Base-by-base conservation (phyloP, 2,888 invertebrate genomes). In the Eupithecia exiguata region DNA sequence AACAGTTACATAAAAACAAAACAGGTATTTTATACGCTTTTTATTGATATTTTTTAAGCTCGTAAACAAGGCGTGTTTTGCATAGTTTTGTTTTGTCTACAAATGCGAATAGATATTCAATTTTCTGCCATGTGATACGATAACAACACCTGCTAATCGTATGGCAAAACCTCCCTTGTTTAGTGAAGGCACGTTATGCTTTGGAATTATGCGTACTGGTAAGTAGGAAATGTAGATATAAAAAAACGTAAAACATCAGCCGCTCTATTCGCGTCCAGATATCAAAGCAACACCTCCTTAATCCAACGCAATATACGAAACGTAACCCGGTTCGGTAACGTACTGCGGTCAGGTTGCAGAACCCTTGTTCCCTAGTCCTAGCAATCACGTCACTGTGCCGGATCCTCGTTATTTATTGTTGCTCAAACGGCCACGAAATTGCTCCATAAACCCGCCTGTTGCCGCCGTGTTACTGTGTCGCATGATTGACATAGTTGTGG, bases 341-440 rank as follows among this genome's bases (percentile, higher is more conserved):
- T 77, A 84, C 80, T 79, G 82, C 83, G 76, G 69, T 62, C 65
- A 75, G 78, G 83, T 88, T 87, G 84, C 85, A 84, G 84, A 84
- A 68, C 70, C 5, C 35, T 18, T 14, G 78, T 84, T n/a, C 87
- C 85, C 84, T 65, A 66, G 81, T n/a, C n/a, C n/a, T n/a, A 85
- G 80, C 78, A 82, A 84, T 84, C 85, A 81, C 83, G 86, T 84
- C 85, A 81, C 69, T 88, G 84, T 83, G 86, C 88, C 83, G 86
- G 88, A 89, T 87, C 87, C 83, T 86, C 79, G 81, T 87, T 85
- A 89, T 90, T 91, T 90, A 89, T 88, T 84, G 85, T 84, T 80
- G 66, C 80, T 80, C 80, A 75, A 83, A 83, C 78, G 74, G 70
- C 81, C 78, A 74, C 80, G 80, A 80, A 82, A 80, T 81, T 78